phyloP scores from a whole-genome alignment of 2,797 vertebrate species.

The Otolemur crassicaudatus region DNA sequence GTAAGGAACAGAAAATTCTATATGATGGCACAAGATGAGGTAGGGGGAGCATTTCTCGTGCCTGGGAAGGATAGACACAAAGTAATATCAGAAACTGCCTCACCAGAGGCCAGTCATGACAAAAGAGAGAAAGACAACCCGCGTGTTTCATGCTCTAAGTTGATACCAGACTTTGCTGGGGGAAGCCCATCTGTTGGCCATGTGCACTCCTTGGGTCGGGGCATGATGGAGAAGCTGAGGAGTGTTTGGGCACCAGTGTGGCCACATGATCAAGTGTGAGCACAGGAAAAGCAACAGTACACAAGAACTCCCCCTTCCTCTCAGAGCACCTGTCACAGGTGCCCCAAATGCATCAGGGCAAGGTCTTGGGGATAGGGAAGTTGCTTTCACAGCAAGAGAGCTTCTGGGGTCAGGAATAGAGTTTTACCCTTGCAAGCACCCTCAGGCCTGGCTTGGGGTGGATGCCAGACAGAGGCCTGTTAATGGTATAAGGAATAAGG shows the following conservation, averaged over 20 bases:
- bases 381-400: background rate
- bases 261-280: background rate
- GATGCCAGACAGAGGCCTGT: background rate
- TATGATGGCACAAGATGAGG: background rate
- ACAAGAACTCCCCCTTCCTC: background rate
- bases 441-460: background rate
- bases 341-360: background rate
- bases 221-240: background rate
- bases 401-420: background rate
- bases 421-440: background rate
- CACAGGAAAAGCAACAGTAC: background rate
- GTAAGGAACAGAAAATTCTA: background rate
- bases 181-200: conserved; percentile 49
- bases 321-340: background rate
- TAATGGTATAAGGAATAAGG: background rate
- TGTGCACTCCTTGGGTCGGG: background rate
- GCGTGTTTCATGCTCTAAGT: background rate
- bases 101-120: background rate
- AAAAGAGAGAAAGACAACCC: background rate
- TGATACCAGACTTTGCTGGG: background rate
- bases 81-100: background rate
- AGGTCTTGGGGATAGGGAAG: too few species aligned
- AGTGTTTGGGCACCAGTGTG: background rate
- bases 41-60: background rate
- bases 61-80: background rate